Evolutionary conservation across 2,113 vertebrate genomes (phyloP).

Genomic region (Brachyhypopomus occidentalis): DNA sequence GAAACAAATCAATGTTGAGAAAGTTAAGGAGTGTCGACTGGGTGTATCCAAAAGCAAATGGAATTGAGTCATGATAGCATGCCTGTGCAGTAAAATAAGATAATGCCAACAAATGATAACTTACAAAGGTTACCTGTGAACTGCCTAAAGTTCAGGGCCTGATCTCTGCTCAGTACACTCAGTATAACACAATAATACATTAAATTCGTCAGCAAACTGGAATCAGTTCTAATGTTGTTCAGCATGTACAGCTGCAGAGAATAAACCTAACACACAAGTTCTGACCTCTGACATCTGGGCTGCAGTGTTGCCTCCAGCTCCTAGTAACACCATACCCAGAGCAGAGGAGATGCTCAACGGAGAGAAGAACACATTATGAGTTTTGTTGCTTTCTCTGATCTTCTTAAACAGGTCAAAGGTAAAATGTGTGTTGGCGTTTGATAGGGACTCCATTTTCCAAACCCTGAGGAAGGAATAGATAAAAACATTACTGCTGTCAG

Average conservation of each 20-base stretch:
- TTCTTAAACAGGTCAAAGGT: conserved; percentile 78
- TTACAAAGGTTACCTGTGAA: background rate
- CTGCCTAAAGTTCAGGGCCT: background rate
- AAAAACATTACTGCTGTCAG: no score
- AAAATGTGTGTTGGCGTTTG: conserved; percentile 79
- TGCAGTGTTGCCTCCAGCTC: conserved; percentile 79
- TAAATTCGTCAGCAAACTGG: background rate
- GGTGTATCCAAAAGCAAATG: background rate
- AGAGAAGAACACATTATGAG: conserved; percentile 79
- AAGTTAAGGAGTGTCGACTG: background rate
- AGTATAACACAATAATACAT: background rate
- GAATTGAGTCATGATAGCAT: background rate
- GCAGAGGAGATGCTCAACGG: conserved; percentile 83
- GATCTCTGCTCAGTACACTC: background rate
- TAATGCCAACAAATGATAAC: background rate
- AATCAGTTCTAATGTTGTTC: background rate
- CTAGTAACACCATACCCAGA: conserved; percentile 82
- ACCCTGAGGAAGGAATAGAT: background rate
- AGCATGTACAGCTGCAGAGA: background rate
- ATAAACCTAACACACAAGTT: background rate
- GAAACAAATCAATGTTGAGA: background rate
- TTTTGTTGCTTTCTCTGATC: conserved; percentile 64
- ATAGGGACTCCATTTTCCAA: conserved; percentile 50
- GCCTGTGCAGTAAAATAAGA: background rate
- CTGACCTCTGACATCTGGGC: conserved; percentile 83